Percentiles rank a stretch among this genome's conserved stretches.
These are phyloP conservation scores for Florisuga fusca DNA, from an alignment of 2,797 vertebrate genomes.

Conservation along the genomic window DNA sequence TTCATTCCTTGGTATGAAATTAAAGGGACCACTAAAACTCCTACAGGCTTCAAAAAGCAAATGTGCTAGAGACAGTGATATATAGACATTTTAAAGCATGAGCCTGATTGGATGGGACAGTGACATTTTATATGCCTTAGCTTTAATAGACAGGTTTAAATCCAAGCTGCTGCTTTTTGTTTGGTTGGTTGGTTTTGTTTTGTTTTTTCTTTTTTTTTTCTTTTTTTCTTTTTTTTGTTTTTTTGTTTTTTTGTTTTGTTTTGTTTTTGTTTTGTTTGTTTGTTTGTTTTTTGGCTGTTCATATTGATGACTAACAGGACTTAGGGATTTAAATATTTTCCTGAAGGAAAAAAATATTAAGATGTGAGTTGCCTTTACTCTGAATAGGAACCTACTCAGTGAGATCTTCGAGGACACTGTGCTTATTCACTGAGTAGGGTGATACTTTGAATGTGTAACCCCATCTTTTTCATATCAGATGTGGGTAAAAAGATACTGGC, in stretches of 20 bases:
- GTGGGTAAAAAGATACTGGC: neutral
- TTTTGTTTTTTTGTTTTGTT: neutral
- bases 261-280: neutral
- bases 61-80: neutral
- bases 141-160: neutral
- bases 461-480: conserved; percentile 4
- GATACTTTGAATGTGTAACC: neutral
- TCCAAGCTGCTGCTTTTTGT: neutral
- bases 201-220: neutral
- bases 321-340: neutral
- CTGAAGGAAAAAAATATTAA: neutral
- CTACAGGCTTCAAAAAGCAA: neutral
- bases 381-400: neutral
- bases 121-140: neutral
- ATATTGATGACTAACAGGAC: neutral
- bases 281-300: neutral
- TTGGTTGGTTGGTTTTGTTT: too few species aligned
- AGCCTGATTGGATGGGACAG: neutral
- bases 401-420: neutral
- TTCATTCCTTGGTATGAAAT: neutral
- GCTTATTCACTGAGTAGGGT: neutral
- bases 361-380: neutral
- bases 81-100: neutral
- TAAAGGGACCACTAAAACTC: neutral
- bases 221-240: neutral